phyloP scores from a whole-genome alignment of 2,113 vertebrate species.

The Indicator maculatus region DNA sequence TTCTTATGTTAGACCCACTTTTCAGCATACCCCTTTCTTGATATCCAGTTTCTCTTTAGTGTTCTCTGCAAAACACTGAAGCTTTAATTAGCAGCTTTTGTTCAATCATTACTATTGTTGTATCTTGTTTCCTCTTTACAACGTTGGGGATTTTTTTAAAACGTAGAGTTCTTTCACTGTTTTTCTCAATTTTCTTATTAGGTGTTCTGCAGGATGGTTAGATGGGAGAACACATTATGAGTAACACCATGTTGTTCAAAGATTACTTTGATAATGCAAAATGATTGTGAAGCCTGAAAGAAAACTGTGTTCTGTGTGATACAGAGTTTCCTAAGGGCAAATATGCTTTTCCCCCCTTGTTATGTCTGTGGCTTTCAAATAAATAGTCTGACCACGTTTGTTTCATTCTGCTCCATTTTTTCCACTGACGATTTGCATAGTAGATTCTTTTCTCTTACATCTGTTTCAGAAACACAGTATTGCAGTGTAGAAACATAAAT shows the following conservation, averaged over 20 bases:
- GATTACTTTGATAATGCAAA: not conserved
- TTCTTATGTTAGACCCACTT: not conserved
- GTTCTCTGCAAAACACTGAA: not conserved
- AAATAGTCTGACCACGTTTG: not conserved
- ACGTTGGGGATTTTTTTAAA: not conserved
- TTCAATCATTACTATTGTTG: not conserved
- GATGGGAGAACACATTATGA: not conserved
- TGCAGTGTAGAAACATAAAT: not conserved
- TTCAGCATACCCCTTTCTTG: not conserved
- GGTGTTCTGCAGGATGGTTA: not conserved
- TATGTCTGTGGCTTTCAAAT: slow-evolving; percentile 12
- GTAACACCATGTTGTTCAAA: not conserved
- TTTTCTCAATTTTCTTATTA: not conserved
- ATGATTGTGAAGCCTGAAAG: not conserved
- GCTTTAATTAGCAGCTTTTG: not conserved
- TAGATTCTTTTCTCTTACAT: not conserved
- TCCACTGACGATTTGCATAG: not conserved
- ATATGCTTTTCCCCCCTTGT: not conserved
- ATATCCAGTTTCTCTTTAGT: not conserved
- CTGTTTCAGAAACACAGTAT: not conserved
- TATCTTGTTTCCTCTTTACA: not conserved
- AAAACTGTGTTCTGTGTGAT: not conserved
- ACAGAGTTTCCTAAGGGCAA: not conserved
- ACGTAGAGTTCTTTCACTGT: not conserved
- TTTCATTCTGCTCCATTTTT: slow-evolving; percentile 40